Conservation (phyloP, 2,113 vertebrate genomes). For the Dryoscopus gambensis region DNA sequence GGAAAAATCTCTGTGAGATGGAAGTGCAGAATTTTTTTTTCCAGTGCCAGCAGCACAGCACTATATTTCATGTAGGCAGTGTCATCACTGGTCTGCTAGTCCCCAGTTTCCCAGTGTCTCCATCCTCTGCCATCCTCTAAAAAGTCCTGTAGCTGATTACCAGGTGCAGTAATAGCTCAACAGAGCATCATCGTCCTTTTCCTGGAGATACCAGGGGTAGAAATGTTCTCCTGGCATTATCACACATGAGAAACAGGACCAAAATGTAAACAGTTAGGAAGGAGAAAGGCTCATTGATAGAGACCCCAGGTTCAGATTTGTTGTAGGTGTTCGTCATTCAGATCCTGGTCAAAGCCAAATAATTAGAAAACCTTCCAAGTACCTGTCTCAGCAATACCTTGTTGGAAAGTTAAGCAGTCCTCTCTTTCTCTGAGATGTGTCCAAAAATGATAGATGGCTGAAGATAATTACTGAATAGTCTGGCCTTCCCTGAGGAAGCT, state of each 20-base stretch:
- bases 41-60: background rate
- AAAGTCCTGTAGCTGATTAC: background rate
- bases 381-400: background rate
- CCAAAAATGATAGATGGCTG: background rate
- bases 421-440: background rate
- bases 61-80: background rate
- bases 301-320: background rate
- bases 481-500: background rate
- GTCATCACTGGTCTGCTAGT: background rate
- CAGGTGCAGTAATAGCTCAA: background rate
- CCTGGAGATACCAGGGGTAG: background rate
- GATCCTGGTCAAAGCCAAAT: background rate
- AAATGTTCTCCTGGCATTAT: background rate
- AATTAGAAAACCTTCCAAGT: background rate
- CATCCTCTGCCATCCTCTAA: background rate
- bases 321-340: background rate
- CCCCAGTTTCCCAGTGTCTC: background rate
- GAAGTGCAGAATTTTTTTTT: background rate
- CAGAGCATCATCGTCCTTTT: background rate
- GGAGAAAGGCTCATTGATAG: background rate
- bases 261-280: background rate
- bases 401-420: background rate
- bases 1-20: background rate
- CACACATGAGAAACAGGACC: background rate
- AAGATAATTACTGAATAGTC: background rate